These are phyloP conservation scores for Parthenolecanium corni DNA, from an alignment of 2,888 invertebrate species.

Conservation along the genomic window DNA sequence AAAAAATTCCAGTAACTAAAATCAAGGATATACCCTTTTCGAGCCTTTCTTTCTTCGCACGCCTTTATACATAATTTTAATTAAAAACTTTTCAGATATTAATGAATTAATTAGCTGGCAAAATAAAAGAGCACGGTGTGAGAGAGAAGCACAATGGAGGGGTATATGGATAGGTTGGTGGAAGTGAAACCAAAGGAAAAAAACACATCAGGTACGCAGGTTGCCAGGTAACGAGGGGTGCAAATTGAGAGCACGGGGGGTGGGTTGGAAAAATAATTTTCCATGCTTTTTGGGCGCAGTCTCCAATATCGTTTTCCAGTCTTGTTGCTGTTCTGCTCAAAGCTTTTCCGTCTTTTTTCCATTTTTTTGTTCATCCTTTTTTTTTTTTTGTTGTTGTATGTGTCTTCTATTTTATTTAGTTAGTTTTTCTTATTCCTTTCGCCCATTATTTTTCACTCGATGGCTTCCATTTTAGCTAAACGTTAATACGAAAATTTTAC, in stretches of 20 bases:
- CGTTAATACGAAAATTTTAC: constrained; percentile 15
- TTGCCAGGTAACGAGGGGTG: constrained; percentile 25
- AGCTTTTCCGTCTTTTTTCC: background rate
- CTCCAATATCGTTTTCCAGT: constrained; percentile 15
- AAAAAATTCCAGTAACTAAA: too few species aligned
- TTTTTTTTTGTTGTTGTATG: background rate
- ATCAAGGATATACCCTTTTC: too few species aligned
- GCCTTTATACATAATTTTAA: constrained; percentile 12
- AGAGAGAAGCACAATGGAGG: background rate
- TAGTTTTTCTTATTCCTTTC: background rate
- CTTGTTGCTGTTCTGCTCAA: background rate
- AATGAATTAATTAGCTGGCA: constrained; percentile 18
- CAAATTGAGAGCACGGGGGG: too few species aligned
- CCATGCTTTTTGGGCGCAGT: constrained; percentile 6
- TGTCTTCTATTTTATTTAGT: background rate
- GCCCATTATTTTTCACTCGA: background rate
- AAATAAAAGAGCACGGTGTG: background rate
- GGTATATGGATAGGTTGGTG: constrained; percentile 3
- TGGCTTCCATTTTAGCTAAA: background rate
- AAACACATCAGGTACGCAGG: constrained; percentile 25
- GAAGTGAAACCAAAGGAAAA: background rate
- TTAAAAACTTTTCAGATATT: constrained; percentile 14
- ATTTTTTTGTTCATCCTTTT: background rate
- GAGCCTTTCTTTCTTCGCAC: too few species aligned
- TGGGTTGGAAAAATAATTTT: constrained; percentile 11